phyloP scores from a whole-genome alignment of 2,797 vertebrate genomes.

The Halcyon leucocephala region DNA sequence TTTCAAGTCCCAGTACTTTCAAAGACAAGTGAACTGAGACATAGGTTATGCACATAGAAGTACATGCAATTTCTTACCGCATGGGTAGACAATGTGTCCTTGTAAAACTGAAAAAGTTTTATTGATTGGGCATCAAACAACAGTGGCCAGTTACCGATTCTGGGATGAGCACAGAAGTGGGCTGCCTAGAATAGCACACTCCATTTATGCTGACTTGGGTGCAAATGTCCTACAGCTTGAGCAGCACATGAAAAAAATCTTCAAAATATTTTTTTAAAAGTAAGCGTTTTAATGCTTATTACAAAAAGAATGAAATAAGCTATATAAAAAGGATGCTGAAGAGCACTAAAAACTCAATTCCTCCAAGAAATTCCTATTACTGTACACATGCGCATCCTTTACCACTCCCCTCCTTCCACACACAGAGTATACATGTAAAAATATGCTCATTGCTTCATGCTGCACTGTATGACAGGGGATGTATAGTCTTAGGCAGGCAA shows the following conservation, averaged over 20 bases:
- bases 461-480: background rate
- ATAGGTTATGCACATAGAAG: background rate
- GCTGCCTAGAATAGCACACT: background rate
- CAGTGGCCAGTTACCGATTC: background rate
- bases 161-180: background rate
- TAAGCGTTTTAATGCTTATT: constrained; percentile 15
- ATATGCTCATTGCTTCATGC: background rate
- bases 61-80: background rate
- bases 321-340: background rate
- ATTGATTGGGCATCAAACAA: background rate
- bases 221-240: background rate
- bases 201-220: background rate
- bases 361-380: background rate
- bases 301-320: background rate
- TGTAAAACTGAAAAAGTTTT: background rate
- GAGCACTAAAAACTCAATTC: background rate
- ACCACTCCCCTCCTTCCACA: background rate
- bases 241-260: background rate
- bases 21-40: background rate
- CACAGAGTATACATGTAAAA: background rate
- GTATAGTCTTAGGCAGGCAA: background rate
- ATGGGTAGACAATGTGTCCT: background rate
- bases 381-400: background rate
- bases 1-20: background rate
- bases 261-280: background rate